These are phyloP conservation scores for Halictus rubicundus DNA, from an alignment of 1,140 invertebrate species.

Conservation along the genomic window DNA sequence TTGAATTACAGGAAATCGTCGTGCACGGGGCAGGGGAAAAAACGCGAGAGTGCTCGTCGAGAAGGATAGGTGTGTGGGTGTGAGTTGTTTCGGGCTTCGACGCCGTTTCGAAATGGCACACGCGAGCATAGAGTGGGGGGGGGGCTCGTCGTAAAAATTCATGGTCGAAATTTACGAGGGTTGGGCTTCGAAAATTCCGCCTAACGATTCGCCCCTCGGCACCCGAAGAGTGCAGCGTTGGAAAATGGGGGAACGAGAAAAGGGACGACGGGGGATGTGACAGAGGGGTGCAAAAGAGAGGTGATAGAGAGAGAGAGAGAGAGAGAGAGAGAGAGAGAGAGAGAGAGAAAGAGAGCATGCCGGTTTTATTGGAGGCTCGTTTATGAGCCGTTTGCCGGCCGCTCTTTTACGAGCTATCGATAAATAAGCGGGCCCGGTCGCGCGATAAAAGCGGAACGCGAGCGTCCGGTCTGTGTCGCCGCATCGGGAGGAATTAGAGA, in stretches of 20 bases:
- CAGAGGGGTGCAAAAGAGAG: not conserved
- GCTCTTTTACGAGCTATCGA: conserved; percentile 59
- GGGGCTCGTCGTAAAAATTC: conserved; percentile 53
- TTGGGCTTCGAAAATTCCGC: conserved; percentile 46
- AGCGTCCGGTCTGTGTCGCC: conserved; percentile 2
- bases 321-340: not conserved
- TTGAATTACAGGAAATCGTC: conserved; percentile 12
- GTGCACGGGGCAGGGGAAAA: no score
- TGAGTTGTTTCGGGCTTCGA: not conserved
- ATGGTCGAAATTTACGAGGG: conserved; percentile 57
- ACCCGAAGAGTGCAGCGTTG: not conserved
- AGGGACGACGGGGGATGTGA: no score
- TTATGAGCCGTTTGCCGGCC: conserved; percentile 52
- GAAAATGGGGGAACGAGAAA: not conserved
- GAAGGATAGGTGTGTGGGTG: no score
- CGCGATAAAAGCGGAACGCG: conserved; percentile 44
- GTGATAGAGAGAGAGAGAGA: not conserved
- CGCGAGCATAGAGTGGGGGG: not conserved
- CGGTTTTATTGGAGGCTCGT: conserved; percentile 55
- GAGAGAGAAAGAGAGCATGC: not conserved
- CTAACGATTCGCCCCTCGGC: conserved; percentile 51
- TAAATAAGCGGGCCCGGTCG: conserved; percentile 50
- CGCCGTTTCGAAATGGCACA: conserved; percentile 20
- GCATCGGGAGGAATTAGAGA: conserved; percentile 34
- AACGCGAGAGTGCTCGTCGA: no score